Conservation (phyloP, 2,888 invertebrate species). For the Drosophila picticornis region DNA sequence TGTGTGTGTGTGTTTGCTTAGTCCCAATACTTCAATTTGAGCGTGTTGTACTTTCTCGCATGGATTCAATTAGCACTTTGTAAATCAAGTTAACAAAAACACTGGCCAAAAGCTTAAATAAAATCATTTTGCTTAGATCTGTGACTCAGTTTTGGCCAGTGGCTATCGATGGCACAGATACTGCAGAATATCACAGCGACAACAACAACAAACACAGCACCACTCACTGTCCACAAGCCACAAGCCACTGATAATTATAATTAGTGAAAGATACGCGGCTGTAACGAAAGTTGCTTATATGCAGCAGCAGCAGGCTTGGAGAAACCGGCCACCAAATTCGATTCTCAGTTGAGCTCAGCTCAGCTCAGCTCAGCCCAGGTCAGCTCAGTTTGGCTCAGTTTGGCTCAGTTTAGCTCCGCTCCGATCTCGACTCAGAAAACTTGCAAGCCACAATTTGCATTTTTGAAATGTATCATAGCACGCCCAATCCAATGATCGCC, state of each 20-base stretch:
- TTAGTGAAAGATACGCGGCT: constrained; percentile 59
- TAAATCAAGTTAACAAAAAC: constrained; percentile 44
- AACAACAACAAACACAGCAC: constrained; percentile 13
- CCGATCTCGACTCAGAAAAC: constrained; percentile 3
- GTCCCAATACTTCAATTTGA: constrained; percentile 20
- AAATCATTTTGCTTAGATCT: neutral
- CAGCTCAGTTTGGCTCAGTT: no score
- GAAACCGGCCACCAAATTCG: constrained; percentile 26
- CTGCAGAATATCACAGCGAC: constrained; percentile 3
- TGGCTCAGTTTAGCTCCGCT: neutral
- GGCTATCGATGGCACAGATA: constrained; percentile 27
- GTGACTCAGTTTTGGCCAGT: constrained; percentile 5
- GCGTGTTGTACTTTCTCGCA: constrained; percentile 62
- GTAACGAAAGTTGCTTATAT: constrained; percentile 54
- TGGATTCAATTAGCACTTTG: constrained; percentile 65
- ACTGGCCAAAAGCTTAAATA: constrained; percentile 13
- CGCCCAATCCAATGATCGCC: constrained; percentile 16
- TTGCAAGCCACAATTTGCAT: constrained; percentile 15
- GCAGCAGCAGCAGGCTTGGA: neutral
- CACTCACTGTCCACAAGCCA: constrained; percentile 1
- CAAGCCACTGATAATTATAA: constrained; percentile 44
- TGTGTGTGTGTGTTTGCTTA: constrained; percentile 9
- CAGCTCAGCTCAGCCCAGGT: neutral
- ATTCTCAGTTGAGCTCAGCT: constrained; percentile 7
- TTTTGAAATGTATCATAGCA: constrained; percentile 10